These are phyloP conservation scores for Acrobasis consociella DNA, from an alignment of 2,888 invertebrate genomes.

Conservation along the genomic window DNA sequence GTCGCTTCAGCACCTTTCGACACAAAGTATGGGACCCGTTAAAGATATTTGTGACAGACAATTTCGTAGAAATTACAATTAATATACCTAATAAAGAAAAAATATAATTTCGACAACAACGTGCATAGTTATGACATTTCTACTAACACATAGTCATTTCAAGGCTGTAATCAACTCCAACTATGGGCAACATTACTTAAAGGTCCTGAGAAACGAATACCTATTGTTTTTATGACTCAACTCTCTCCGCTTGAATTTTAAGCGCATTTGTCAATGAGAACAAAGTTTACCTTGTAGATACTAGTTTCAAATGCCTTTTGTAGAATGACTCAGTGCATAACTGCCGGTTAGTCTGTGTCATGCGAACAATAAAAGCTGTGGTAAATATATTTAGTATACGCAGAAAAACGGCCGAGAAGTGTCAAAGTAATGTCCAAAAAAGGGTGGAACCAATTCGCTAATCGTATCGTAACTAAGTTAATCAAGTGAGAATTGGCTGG, in stretches of 20 bases:
- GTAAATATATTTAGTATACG: constrained; percentile 4
- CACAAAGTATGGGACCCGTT: too few species aligned
- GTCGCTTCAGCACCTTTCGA: too few species aligned
- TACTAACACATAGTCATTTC: background rate
- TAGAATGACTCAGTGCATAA: constrained; percentile 16
- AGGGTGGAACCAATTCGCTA: constrained; percentile 18
- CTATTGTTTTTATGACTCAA: constrained; percentile 36
- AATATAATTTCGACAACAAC: background rate
- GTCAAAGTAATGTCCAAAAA: constrained; percentile 19
- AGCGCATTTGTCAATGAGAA: constrained; percentile 28
- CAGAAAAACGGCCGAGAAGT: constrained; percentile 13
- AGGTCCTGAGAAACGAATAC: constrained; percentile 5
- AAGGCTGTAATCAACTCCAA: background rate
- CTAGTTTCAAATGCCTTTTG: constrained; percentile 19
- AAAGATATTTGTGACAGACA: too few species aligned
- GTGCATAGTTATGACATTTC: background rate
- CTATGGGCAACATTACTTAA: constrained; percentile 1
- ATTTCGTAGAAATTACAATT: too few species aligned
- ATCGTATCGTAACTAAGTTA: constrained; percentile 22
- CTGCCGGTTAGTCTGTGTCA: constrained; percentile 10
- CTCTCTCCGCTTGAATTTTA: constrained; percentile 32
- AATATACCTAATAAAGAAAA: background rate
- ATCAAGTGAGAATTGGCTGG: constrained; percentile 11
- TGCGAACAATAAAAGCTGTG: constrained; percentile 5
- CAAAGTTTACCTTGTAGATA: constrained; percentile 22